phyloP scores from a whole-genome alignment of 2,888 invertebrate species.

The Eumerus sabulonum region DNA sequence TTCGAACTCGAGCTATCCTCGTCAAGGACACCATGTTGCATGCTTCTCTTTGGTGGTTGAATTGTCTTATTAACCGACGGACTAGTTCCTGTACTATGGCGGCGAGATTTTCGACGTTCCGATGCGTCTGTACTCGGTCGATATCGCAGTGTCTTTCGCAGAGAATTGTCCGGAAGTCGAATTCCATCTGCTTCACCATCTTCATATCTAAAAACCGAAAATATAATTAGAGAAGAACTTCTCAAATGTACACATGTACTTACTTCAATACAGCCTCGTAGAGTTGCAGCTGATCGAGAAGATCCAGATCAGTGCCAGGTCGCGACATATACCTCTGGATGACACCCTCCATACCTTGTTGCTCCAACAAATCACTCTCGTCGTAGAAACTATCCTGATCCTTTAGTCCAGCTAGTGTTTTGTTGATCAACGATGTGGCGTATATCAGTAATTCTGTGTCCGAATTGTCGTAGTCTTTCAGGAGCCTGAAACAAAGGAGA shows the following conservation, averaged over 20 bases:
- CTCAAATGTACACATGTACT: constrained; percentile 78
- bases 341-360: constrained; percentile 93
- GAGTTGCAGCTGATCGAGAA: constrained; percentile 95
- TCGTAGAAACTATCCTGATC: constrained; percentile 99
- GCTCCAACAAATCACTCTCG: constrained; percentile 96
- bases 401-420: constrained; percentile 94
- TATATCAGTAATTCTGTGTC: constrained; percentile 97
- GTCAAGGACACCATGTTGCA: constrained; percentile 75
- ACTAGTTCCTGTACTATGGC: constrained; percentile 86
- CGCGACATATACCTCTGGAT: constrained; percentile 94
- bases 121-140: constrained; percentile 82
- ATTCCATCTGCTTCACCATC: constrained; percentile 81
- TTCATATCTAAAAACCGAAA: constrained; percentile 74
- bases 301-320: constrained; percentile 94
- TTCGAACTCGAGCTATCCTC: constrained; percentile 81
- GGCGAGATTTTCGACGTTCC: constrained; percentile 88
- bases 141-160: constrained; percentile 87
- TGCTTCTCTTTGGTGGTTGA: constrained; percentile 75
- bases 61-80: constrained; percentile 78
- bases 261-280: constrained; percentile 95
- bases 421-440: constrained; percentile 97
- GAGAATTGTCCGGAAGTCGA: constrained; percentile 84
- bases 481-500: constrained; percentile 84
- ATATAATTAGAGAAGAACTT: too few species aligned
- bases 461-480: constrained; percentile 96